Evolutionary conservation across 1,140 invertebrate genomes (phyloP).

Genomic region (Zaprionus africanus): DNA sequence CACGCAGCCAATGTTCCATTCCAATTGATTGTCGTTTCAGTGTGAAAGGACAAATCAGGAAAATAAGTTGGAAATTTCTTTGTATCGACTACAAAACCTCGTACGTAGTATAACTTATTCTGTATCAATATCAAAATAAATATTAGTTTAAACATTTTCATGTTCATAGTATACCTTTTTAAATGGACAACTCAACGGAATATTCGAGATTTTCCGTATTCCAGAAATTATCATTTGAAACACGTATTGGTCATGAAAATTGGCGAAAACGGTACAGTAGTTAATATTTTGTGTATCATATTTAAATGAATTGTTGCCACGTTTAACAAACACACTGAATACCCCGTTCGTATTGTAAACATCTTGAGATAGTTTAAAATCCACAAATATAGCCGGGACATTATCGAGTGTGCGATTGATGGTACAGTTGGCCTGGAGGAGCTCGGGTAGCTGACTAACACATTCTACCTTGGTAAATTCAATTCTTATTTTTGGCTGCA

Average conservation of each 20-base stretch:
- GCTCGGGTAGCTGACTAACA: neutral
- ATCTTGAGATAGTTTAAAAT: slow-evolving; percentile 18
- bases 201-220: slow-evolving; percentile 32
- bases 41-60: slow-evolving; percentile 23
- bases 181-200: slow-evolving; percentile 44
- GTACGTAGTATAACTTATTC: slow-evolving; percentile 21
- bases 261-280: slow-evolving; percentile 31
- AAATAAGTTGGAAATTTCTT: slow-evolving; percentile 43
- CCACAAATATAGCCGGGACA: neutral
- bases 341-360: slow-evolving; percentile 5
- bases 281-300: slow-evolving; percentile 31
- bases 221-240: slow-evolving; percentile 28
- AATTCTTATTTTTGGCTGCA: neutral
- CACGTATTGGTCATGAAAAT: slow-evolving; percentile 15
- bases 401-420: neutral
- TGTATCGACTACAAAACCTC: slow-evolving; percentile 10
- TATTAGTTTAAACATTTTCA: neutral
- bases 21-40: slow-evolving; percentile 15
- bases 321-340: slow-evolving; percentile 20
- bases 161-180: slow-evolving; percentile 24
- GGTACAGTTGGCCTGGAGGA: neutral
- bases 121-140: slow-evolving; percentile 15
- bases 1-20: slow-evolving; percentile 11
- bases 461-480: slow-evolving; percentile 1
- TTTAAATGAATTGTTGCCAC: slow-evolving; percentile 13